Evolutionary conservation across 2,113 vertebrate species (phyloP).

Genomic region (Chascanopsetta lugubris): DNA sequence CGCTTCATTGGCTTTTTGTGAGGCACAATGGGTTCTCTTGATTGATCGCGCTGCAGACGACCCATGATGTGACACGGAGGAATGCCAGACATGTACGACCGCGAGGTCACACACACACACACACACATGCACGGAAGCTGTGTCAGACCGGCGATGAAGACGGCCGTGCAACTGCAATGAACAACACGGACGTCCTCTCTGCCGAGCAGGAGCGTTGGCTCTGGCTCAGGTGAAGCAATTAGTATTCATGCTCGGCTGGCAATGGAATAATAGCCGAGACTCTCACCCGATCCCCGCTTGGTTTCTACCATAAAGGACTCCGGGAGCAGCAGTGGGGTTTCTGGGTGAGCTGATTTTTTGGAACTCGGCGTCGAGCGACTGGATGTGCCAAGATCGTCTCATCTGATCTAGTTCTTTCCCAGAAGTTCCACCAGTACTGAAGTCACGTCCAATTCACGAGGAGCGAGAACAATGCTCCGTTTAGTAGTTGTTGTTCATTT

Average conservation of each 20-base stretch:
- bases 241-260: slow-evolving; percentile 62
- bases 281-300: slow-evolving; percentile 17
- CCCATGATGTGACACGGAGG: slow-evolving; percentile 67
- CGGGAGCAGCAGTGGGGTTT: slow-evolving; percentile 1
- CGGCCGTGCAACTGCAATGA: slow-evolving; percentile 65
- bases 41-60: slow-evolving; percentile 64
- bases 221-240: slow-evolving; percentile 66
- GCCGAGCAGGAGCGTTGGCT: slow-evolving; percentile 42
- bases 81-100: slow-evolving; percentile 59
- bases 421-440: slow-evolving; percentile 32
- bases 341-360: slow-evolving; percentile 35
- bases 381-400: slow-evolving; percentile 18
- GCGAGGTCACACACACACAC: slow-evolving; percentile 20
- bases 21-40: slow-evolving; percentile 67
- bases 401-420: slow-evolving; percentile 30
- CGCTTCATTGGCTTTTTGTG: slow-evolving; percentile 69
- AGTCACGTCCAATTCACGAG: slow-evolving; percentile 20
- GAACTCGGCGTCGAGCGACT: slow-evolving; percentile 16
- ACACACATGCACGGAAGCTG: slow-evolving; percentile 2
- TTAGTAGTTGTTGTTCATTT: slow-evolving; percentile 26
- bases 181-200: slow-evolving; percentile 57
- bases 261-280: slow-evolving; percentile 53
- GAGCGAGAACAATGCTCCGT: slow-evolving; percentile 26
- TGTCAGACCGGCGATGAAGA: slow-evolving; percentile 60
- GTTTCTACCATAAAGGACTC: slow-evolving; percentile 37